Percentiles rank a stretch among this genome's conserved stretches.
phyloP scores from a whole-genome alignment of 2,113 vertebrate genomes.

The Acrocephalus kingi region DNA sequence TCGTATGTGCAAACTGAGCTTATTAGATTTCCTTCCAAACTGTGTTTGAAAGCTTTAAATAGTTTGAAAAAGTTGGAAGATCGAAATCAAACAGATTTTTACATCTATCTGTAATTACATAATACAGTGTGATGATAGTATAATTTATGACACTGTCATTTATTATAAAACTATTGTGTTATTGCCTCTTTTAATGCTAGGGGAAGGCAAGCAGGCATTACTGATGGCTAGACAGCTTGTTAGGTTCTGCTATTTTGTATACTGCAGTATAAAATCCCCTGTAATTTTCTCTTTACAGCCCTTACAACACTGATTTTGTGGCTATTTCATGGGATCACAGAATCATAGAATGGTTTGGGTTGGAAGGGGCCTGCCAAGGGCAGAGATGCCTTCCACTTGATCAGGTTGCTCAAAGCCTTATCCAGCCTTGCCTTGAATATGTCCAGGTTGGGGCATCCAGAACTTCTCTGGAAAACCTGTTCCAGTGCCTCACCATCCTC shows the following conservation, averaged over 20 bases:
- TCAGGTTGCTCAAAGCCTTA: background rate
- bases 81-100: background rate
- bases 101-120: background rate
- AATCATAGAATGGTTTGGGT: background rate
- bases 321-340: background rate
- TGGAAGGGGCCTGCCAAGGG: background rate
- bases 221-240: fast-evolving
- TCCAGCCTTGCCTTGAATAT: background rate
- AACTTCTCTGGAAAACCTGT: background rate
- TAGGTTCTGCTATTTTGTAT: background rate
- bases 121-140: background rate
- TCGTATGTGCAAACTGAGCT: background rate
- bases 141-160: background rate
- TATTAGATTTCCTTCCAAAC: background rate
- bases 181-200: background rate
- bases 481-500: background rate
- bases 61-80: background rate
- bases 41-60: background rate
- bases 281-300: background rate
- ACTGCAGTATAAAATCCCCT: background rate
- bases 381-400: background rate
- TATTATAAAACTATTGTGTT: background rate
- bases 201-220: background rate
- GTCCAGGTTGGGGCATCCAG: background rate
- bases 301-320: background rate